phyloP scores from a whole-genome alignment of 2,113 vertebrate genomes.

The Ardeotis arabs region DNA sequence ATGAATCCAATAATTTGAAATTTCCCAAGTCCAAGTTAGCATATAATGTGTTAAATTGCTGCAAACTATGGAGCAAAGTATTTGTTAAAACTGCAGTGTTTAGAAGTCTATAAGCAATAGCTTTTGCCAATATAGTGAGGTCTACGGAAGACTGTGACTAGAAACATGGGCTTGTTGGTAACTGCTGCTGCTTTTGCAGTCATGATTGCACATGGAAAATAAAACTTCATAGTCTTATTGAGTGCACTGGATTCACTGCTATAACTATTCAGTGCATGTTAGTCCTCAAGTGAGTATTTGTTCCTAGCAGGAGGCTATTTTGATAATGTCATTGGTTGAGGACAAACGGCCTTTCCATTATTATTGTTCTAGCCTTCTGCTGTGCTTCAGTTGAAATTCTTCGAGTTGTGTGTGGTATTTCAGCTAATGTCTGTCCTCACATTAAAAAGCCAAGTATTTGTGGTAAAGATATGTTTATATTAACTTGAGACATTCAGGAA shows the following conservation, averaged over 20 bases:
- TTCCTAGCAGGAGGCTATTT: neutral
- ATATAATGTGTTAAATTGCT: neutral
- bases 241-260: neutral
- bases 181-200: neutral
- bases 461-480: neutral
- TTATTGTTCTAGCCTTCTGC: neutral
- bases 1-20: neutral
- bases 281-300: neutral
- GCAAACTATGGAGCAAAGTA: neutral
- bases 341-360: neutral
- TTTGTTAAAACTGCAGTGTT: neutral
- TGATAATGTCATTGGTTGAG: neutral
- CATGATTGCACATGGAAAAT: neutral
- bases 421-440: neutral
- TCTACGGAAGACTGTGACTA: neutral
- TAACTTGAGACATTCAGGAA: neutral
- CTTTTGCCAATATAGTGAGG: neutral
- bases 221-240: neutral
- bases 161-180: neutral
- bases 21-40: neutral
- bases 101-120: neutral
- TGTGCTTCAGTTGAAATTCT: neutral
- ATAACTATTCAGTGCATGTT: fast-evolving
- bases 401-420: neutral
- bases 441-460: neutral